phyloP scores from a whole-genome alignment of 2,113 vertebrate species.

The Delphinus delphis region DNA sequence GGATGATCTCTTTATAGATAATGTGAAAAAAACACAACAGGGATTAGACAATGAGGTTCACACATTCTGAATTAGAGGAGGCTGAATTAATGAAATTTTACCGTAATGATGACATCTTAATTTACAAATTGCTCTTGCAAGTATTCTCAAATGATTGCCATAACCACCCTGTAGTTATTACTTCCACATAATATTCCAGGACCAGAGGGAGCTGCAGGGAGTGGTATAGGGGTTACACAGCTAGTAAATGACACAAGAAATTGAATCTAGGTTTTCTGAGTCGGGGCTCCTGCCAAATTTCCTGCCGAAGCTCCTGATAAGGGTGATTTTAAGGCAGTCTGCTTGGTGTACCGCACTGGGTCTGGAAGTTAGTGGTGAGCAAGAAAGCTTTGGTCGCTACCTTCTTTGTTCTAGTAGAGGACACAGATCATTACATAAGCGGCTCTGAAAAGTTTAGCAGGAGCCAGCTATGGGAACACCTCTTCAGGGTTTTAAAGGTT shows the following conservation, averaged over 20 bases:
- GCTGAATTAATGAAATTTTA: conserved; percentile 24
- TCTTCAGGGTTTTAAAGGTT: background rate
- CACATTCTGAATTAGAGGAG: conserved; percentile 42
- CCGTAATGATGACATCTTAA: conserved; percentile 38
- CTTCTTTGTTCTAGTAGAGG: background rate
- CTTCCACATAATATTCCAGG: background rate
- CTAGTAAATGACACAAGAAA: conserved; percentile 17
- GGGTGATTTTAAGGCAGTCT: background rate
- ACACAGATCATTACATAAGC: background rate
- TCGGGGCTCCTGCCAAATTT: conserved; percentile 1
- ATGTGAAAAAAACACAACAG: background rate
- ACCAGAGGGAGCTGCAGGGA: background rate
- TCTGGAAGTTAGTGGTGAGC: background rate
- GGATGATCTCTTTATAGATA: conserved; percentile 17
- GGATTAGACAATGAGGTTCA: background rate
- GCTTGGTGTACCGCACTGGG: no score
- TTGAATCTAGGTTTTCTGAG: conserved; percentile 18
- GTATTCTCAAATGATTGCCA: background rate
- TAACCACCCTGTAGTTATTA: background rate
- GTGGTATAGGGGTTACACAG: background rate
- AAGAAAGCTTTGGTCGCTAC: background rate
- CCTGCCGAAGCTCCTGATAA: background rate
- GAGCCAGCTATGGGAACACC: background rate
- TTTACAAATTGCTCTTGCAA: conserved; percentile 38
- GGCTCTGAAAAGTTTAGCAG: background rate